Evolutionary conservation across 2,888 invertebrate species (phyloP).

Genomic region (Leucania comma): DNA sequence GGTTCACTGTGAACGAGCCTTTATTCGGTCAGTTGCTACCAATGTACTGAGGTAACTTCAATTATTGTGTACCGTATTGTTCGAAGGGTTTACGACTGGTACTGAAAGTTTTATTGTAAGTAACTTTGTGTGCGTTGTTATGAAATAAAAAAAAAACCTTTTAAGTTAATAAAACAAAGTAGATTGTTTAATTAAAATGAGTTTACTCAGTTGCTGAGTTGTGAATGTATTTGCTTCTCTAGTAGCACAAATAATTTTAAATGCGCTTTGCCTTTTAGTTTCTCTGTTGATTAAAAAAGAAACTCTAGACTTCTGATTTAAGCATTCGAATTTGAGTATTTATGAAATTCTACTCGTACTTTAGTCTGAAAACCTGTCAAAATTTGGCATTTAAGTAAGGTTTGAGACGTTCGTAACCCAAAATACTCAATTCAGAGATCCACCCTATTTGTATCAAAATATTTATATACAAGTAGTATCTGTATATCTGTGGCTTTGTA

Average conservation of each 20-base stretch:
- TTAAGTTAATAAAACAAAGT: constrained; percentile 9
- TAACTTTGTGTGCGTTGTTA: neutral
- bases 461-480: too few species aligned
- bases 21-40: constrained; percentile 26
- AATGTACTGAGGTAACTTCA: constrained; percentile 36
- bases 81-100: constrained; percentile 33
- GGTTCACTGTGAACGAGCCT: neutral
- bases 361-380: too few species aligned
- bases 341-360: too few species aligned
- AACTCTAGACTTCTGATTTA: too few species aligned
- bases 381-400: too few species aligned
- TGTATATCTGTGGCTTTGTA: too few species aligned
- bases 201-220: neutral
- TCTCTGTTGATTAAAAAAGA: neutral
- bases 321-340: too few species aligned
- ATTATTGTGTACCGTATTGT: constrained; percentile 44
- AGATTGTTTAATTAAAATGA: constrained; percentile 9
- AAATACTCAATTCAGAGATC: too few species aligned
- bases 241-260: neutral
- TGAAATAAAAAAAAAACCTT: constrained; percentile 14
- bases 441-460: too few species aligned
- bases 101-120: constrained; percentile 28
- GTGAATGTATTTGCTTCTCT: neutral
- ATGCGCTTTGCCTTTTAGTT: neutral
- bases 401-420: too few species aligned